Percentiles rank a stretch among this genome's conserved stretches.
These are phyloP conservation scores for Caerostris extrusa DNA, from an alignment of 1,140 invertebrate genomes.

Conservation along the genomic window DNA sequence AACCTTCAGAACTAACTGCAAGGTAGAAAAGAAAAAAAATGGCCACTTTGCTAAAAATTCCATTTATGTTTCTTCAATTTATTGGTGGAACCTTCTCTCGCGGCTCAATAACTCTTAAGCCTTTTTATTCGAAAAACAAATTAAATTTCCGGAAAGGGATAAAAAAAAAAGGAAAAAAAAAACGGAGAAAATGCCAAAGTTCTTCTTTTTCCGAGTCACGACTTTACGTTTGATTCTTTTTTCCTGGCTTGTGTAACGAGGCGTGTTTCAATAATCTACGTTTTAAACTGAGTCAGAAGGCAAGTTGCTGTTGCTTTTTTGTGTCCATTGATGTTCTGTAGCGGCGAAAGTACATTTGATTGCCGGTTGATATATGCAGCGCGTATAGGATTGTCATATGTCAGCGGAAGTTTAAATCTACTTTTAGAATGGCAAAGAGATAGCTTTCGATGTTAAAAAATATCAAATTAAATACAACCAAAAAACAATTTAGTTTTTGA, in stretches of 20 bases:
- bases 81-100: constrained; percentile 2
- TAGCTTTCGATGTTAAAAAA: too few species aligned
- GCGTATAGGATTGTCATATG: too few species aligned
- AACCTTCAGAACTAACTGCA: background rate
- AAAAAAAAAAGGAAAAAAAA: background rate
- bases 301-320: background rate
- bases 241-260: constrained; percentile 32
- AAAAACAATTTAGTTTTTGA: too few species aligned
- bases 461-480: too few species aligned
- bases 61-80: constrained; percentile 38
- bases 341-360: background rate
- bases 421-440: background rate
- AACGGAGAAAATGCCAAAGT: background rate
- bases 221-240: constrained; percentile 38
- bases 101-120: constrained; percentile 57
- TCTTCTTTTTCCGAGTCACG: constrained; percentile 55
- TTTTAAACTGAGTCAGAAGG: constrained; percentile 22
- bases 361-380: background rate
- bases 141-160: constrained; percentile 39
- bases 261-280: constrained; percentile 64
- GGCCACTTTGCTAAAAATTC: constrained; percentile 40
- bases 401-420: too few species aligned
- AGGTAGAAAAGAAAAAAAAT: background rate
- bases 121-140: constrained; percentile 55
- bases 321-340: constrained; percentile 9